Evolutionary conservation across 2,797 vertebrate genomes (phyloP).

Genomic region (Molossus molossus): DNA sequence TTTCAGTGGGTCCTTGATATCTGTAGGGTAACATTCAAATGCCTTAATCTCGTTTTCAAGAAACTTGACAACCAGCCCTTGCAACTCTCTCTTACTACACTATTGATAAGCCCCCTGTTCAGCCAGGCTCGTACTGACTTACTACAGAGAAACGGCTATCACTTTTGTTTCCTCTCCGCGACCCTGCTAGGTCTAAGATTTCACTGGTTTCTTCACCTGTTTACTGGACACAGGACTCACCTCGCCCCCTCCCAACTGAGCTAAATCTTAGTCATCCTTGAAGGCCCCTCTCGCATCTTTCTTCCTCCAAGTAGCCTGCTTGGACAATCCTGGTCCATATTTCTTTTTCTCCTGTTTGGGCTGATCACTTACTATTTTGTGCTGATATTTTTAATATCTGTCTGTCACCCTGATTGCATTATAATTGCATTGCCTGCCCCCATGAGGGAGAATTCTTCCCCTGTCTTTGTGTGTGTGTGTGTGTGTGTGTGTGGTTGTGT

Average conservation of each 20-base stretch:
- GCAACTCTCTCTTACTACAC: background rate
- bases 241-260: background rate
- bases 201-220: background rate
- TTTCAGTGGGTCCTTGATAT: background rate
- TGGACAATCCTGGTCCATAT: background rate
- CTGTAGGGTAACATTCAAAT: conserved; percentile 26
- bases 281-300: background rate
- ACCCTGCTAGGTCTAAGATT: background rate
- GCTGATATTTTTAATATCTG: background rate
- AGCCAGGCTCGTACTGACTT: background rate
- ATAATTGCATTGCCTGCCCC: background rate
- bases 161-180: background rate
- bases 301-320: background rate
- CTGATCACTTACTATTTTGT: background rate
- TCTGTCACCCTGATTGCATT: background rate
- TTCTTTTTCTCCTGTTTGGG: background rate
- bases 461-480: background rate
- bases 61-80: background rate
- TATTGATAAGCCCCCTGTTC: background rate
- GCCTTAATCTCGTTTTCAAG: background rate
- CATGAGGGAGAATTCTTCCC: background rate
- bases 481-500: background rate
- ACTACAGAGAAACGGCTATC: background rate
- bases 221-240: background rate
- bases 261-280: background rate